Percentiles rank a stretch among this genome's conserved stretches.
phyloP scores from a whole-genome alignment of 2,888 invertebrate genomes.

The Malthinus seriepunctatus region DNA sequence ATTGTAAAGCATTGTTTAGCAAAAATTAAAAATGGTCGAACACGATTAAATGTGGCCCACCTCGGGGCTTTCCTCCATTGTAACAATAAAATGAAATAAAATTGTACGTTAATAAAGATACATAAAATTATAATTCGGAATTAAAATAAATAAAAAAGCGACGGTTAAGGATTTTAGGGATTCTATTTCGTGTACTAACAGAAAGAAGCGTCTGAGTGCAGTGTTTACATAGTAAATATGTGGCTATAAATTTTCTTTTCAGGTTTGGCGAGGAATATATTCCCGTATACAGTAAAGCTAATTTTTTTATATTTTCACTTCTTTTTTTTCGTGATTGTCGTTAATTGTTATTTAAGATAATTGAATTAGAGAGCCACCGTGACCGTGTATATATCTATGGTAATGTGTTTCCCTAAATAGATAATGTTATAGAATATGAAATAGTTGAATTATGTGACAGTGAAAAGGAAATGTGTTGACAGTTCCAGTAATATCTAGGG shows the following conservation, averaged over 20 bases:
- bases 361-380: slow-evolving; percentile 9
- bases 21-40: too few relatives aligned
- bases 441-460: slow-evolving; percentile 24
- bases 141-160: slow-evolving; percentile 10
- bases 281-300: too few relatives aligned
- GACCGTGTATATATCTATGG: slow-evolving; percentile 4
- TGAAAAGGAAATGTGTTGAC: slow-evolving; percentile 19
- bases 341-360: slow-evolving; percentile 15
- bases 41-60: too few relatives aligned
- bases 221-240: slow-evolving; percentile 27
- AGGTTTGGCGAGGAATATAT: background rate
- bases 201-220: slow-evolving; percentile 15
- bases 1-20: too few relatives aligned
- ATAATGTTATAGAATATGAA: slow-evolving; percentile 19
- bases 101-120: too few relatives aligned
- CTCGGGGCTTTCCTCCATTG: background rate
- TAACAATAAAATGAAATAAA: too few relatives aligned
- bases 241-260: slow-evolving; percentile 25
- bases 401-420: slow-evolving; percentile 15
- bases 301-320: too few relatives aligned
- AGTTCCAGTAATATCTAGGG: slow-evolving; percentile 18
- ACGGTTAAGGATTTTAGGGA: slow-evolving; percentile 21
- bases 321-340: slow-evolving; percentile 15
- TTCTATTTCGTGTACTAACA: slow-evolving; percentile 24
- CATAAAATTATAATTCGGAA: slow-evolving; percentile 1